Percentiles rank a stretch among this genome's conserved stretches.
Conservation (phyloP, 1,140 invertebrate genomes). For the Lepidostoma basale region DNA sequence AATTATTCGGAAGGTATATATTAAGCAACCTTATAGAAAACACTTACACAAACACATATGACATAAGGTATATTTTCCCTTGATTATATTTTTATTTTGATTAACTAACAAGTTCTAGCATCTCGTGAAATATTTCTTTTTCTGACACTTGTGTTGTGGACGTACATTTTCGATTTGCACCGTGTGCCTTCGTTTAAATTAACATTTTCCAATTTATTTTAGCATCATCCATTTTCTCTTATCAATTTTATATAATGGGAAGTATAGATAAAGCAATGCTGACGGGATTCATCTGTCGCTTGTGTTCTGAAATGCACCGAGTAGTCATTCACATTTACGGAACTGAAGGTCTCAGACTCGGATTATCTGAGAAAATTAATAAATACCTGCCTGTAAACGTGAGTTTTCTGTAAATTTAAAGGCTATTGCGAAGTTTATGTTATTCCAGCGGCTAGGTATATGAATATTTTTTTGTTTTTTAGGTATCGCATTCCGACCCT, state of each 20-base stretch:
- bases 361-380: slow-evolving; percentile 76
- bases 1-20: no score
- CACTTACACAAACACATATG: no score
- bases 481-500: slow-evolving; percentile 74
- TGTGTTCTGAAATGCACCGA: slow-evolving; percentile 80
- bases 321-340: slow-evolving; percentile 80
- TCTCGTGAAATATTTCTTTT: no score
- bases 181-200: background rate
- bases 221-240: background rate
- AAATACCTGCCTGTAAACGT: slow-evolving; percentile 77
- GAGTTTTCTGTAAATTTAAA: slow-evolving; percentile 48
- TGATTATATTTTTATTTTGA: no score
- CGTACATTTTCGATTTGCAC: background rate
- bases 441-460: background rate
- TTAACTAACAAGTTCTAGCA: no score
- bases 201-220: background rate
- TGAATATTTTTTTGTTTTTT: slow-evolving; percentile 43
- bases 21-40: no score
- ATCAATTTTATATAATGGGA: slow-evolving; percentile 63
- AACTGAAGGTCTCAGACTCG: slow-evolving; percentile 72
- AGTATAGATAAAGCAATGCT: slow-evolving; percentile 76
- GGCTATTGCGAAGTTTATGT: background rate
- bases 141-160: slow-evolving; percentile 17
- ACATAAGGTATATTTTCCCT: no score
- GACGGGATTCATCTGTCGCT: slow-evolving; percentile 78